Percentiles rank a stretch among this genome's conserved stretches.
Evolutionary conservation across 1,140 invertebrate species (phyloP).

Genomic region (Venturia canescens): DNA sequence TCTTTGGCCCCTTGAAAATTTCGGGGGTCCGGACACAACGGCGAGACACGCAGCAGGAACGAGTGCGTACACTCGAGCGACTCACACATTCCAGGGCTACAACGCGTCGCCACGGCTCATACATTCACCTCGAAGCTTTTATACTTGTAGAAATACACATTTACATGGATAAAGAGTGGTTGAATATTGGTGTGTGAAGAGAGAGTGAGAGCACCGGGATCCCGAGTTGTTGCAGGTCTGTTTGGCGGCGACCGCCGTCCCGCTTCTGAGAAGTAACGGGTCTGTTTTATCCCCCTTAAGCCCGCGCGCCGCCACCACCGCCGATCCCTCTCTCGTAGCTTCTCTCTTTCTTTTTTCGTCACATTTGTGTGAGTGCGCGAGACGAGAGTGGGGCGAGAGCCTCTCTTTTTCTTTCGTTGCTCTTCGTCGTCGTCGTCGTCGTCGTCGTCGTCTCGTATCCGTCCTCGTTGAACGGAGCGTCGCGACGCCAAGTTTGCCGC

Average conservation of each 20-base stretch:
- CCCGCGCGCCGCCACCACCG: slow-evolving; percentile 35
- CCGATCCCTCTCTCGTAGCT: slow-evolving; percentile 57
- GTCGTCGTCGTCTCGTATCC: slow-evolving; percentile 28
- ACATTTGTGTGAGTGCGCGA: slow-evolving; percentile 44
- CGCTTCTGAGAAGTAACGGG: slow-evolving; percentile 76
- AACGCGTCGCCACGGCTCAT: slow-evolving; percentile 38
- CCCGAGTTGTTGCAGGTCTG: slow-evolving; percentile 65
- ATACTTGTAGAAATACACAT: slow-evolving; percentile 11
- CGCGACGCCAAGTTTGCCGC: slow-evolving; percentile 61
- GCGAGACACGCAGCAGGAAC: slow-evolving; percentile 4
- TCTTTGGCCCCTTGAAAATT: not conserved
- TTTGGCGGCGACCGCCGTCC: slow-evolving; percentile 69
- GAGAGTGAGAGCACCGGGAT: slow-evolving; percentile 36
- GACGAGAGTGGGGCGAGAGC: slow-evolving; percentile 7
- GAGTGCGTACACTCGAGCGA: not conserved
- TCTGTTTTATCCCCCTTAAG: slow-evolving; percentile 68
- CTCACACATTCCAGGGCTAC: slow-evolving; percentile 39
- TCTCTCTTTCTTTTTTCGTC: slow-evolving; percentile 44
- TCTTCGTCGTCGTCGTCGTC: slow-evolving; percentile 19
- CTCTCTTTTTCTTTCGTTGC: slow-evolving; percentile 26
- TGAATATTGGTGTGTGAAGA: slow-evolving; percentile 23
- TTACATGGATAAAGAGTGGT: not conserved
- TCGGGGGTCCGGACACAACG: slow-evolving; percentile 14
- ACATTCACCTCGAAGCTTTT: slow-evolving; percentile 21
- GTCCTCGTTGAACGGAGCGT: slow-evolving; percentile 48